Evolutionary conservation across 2,888 invertebrate species (phyloP).

Genomic region (Linyphia triangularis): DNA sequence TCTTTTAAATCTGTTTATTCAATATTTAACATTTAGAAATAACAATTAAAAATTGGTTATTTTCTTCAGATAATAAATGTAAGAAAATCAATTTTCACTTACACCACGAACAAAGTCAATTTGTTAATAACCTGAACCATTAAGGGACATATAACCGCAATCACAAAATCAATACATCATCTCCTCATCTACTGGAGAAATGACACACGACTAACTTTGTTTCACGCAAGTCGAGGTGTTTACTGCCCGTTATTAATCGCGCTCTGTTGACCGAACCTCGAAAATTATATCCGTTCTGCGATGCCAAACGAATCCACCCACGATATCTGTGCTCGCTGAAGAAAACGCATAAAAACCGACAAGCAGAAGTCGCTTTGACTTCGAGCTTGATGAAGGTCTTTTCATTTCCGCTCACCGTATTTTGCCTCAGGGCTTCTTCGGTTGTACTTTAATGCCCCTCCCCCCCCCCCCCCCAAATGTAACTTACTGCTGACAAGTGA

Average conservation of each 20-base stretch:
- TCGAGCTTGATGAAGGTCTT: constrained; percentile 58
- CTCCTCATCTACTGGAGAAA: no score
- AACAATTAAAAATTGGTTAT: no score
- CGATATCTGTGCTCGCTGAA: not conserved
- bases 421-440: constrained; percentile 13
- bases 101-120: no score
- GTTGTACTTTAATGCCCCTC: constrained; percentile 7
- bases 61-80: no score
- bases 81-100: no score
- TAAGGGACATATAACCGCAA: no score
- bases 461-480: constrained; percentile 25
- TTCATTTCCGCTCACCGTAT: constrained; percentile 64
- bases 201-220: not conserved
- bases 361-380: constrained; percentile 39
- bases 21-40: no score
- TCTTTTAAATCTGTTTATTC: no score
- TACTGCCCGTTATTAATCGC: not conserved
- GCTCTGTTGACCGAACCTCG: not conserved
- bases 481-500: constrained; percentile 42
- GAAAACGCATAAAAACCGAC: constrained; percentile 32
- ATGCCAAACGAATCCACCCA: not conserved
- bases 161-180: no score
- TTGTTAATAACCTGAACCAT: no score
- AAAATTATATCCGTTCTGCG: not conserved
- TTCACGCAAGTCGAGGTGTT: not conserved